These are phyloP conservation scores for Ifrita kowaldi DNA, from an alignment of 2,113 vertebrate genomes.

Conservation along the genomic window DNA sequence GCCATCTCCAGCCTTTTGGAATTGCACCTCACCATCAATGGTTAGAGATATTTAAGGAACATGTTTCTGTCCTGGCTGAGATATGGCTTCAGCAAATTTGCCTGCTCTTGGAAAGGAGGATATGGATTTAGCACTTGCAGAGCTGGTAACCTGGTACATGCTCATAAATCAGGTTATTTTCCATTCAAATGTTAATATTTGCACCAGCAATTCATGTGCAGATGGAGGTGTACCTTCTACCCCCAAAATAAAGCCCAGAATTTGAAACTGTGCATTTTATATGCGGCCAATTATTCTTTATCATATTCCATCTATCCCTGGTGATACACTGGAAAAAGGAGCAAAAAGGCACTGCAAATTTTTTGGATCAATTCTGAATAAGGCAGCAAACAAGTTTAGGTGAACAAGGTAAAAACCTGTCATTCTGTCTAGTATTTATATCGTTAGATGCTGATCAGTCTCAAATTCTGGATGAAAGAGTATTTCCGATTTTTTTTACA, in stretches of 20 bases:
- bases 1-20: not conserved
- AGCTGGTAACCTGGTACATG: not conserved
- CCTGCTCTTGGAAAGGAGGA: not conserved
- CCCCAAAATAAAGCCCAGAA: not conserved
- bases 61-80: not conserved
- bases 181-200: conserved; percentile 49
- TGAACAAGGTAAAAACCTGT: not conserved
- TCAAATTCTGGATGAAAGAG: not conserved
- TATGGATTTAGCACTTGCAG: not conserved
- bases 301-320: not conserved
- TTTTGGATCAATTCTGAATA: not conserved
- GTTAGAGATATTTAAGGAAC: not conserved
- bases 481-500: not conserved
- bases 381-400: not conserved
- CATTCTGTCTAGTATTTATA: not conserved
- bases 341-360: not conserved
- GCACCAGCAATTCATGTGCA: conserved; percentile 30
- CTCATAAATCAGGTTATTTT: conserved; percentile 7
- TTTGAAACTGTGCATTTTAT: conserved; percentile 1
- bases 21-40: not conserved
- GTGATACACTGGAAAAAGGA: not conserved
- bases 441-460: not conserved
- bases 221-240: conserved; percentile 32
- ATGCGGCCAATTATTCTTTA: not conserved
- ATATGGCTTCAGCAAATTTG: not conserved